These are phyloP conservation scores for Lamellibrachia satsuma DNA, from an alignment of 2,888 invertebrate species.

Conservation along the genomic window DNA sequence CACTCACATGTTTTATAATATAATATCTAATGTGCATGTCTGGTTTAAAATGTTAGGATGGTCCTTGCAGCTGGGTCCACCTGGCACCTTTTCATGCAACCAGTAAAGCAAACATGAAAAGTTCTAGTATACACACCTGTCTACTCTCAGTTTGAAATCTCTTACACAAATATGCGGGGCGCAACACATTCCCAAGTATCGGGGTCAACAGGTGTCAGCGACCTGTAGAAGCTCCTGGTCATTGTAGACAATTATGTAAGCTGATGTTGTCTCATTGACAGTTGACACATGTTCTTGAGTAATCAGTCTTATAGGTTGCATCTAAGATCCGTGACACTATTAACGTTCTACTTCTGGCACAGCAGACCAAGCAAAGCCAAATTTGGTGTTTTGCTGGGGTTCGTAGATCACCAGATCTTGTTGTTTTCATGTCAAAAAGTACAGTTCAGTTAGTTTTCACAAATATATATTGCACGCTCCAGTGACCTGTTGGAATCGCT, in stretches of 20 bases:
- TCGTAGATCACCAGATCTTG: too few species aligned
- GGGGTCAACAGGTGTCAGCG: background rate
- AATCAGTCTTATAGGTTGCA: background rate
- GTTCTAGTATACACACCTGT: background rate
- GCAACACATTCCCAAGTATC: background rate
- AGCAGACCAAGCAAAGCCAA: background rate
- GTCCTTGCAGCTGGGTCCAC: background rate
- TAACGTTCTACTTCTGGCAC: background rate
- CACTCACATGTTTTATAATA: background rate
- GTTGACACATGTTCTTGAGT: background rate
- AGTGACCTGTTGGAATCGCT: too few species aligned
- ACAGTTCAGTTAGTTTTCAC: too few species aligned
- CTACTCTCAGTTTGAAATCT: background rate
- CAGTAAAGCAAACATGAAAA: background rate
- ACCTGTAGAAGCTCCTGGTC: background rate
- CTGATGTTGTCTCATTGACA: background rate
- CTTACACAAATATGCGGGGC: background rate
- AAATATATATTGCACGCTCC: too few species aligned
- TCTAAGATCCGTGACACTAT: background rate
- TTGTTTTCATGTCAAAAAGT: too few species aligned
- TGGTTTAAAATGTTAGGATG: background rate
- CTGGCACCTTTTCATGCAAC: background rate
- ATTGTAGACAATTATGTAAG: background rate
- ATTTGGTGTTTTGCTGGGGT: background rate
- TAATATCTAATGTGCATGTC: background rate